A percentile compares a stretch with the other conserved stretches of the same genome.
Conservation (phyloP, 2,888 invertebrate genomes). For the Octonoba sinensis region DNA sequence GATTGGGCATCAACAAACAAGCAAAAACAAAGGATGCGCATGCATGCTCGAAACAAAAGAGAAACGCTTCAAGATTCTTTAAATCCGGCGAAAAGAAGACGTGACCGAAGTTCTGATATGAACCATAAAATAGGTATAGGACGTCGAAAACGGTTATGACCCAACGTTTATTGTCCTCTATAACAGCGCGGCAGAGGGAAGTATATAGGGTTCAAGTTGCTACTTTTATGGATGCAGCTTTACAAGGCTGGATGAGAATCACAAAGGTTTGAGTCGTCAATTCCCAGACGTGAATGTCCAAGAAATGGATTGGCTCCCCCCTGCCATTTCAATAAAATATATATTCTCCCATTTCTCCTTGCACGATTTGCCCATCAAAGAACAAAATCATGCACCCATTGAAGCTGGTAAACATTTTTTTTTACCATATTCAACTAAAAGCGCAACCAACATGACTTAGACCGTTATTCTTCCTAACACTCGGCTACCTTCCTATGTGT, state of each 20-base stretch:
- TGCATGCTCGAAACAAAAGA: constrained; percentile 23
- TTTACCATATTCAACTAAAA: neutral
- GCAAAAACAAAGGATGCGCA: constrained; percentile 13
- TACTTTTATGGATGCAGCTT: constrained; percentile 51
- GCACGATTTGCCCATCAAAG: no score
- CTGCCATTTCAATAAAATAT: no score
- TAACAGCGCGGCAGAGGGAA: constrained; percentile 45
- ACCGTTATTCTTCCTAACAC: neutral
- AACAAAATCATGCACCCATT: no score
- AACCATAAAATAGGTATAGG: constrained; percentile 60
- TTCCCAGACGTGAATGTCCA: neutral
- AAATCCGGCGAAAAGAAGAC: constrained; percentile 35
- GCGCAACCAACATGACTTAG: constrained; percentile 7
- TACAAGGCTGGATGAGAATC: constrained; percentile 15
- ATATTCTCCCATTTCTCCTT: no score
- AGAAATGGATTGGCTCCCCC: no score
- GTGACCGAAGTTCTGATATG: constrained; percentile 56
- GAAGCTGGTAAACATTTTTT: neutral
- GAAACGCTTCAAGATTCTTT: constrained; percentile 5
- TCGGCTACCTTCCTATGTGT: constrained; percentile 19
- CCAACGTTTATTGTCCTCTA: constrained; percentile 53
- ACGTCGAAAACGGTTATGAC: constrained; percentile 61
- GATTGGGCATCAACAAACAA: neutral
- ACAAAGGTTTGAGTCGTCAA: constrained; percentile 17
- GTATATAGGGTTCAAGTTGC: constrained; percentile 58